These are phyloP conservation scores for Chromobotia macracanthus DNA, from an alignment of 2,797 vertebrate species.

Conservation along the genomic window DNA sequence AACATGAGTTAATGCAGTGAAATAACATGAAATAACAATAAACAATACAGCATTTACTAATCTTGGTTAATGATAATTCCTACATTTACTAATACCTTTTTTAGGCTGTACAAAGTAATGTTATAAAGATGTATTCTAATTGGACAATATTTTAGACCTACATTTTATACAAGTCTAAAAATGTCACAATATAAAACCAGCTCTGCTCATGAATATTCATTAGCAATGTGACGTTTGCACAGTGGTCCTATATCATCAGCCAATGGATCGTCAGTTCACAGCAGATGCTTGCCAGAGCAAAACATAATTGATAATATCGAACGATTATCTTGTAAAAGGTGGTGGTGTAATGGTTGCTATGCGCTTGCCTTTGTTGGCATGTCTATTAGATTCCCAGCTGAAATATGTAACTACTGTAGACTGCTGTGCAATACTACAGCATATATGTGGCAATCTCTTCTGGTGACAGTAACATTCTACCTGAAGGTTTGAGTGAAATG, in stretches of 20 bases:
- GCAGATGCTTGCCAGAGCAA: too few relatives aligned
- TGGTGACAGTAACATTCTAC: not conserved
- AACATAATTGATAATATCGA: too few relatives aligned
- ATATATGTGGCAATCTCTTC: not conserved
- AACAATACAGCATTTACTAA: too few relatives aligned
- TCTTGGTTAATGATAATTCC: not conserved
- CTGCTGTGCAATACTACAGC: not conserved
- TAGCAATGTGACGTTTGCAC: not conserved
- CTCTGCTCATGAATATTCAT: not conserved
- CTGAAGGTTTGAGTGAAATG: not conserved
- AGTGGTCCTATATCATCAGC: not conserved
- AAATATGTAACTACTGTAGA: not conserved
- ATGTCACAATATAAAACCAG: not conserved
- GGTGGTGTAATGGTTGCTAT: not conserved
- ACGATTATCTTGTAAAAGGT: too few relatives aligned
- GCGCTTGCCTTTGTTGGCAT: not conserved
- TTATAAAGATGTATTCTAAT: not conserved
- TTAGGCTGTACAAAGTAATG: not conserved
- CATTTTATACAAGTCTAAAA: too few relatives aligned
- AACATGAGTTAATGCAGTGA: too few relatives aligned
- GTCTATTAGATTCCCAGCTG: constrained; percentile 1
- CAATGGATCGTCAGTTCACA: not conserved
- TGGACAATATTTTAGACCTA: not conserved
- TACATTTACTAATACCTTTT: not conserved
- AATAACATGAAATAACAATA: too few relatives aligned